These are phyloP conservation scores for Macroramphosus scolopax DNA, from an alignment of 2,797 vertebrate species.

Conservation along the genomic window DNA sequence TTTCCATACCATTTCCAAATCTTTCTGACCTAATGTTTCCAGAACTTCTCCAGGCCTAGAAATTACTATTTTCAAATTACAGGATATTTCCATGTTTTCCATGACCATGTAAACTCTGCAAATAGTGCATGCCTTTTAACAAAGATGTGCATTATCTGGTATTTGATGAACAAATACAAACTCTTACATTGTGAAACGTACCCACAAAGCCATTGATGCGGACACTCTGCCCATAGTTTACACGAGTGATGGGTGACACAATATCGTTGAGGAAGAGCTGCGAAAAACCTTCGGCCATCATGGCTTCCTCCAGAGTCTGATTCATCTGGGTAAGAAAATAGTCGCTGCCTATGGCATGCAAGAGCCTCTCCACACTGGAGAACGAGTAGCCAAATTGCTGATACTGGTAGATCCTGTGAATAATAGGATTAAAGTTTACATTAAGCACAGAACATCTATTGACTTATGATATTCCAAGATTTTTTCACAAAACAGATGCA, in stretches of 20 bases:
- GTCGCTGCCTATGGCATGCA: conserved; percentile 87
- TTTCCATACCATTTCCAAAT: no score
- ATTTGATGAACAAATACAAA: no score
- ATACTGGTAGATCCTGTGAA: conserved; percentile 90
- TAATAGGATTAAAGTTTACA: conserved; percentile 1
- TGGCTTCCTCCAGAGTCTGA: conserved; percentile 85
- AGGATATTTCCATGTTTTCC: no score
- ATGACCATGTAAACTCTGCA: no score
- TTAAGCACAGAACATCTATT: no score
- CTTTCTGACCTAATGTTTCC: no score
- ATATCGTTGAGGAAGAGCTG: conserved; percentile 88
- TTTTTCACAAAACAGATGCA: neutral
- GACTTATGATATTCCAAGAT: no score
- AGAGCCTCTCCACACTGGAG: conserved; percentile 83
- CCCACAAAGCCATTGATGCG: conserved; percentile 86
- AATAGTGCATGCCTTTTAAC: no score
- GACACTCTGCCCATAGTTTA: conserved; percentile 85
- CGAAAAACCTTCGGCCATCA: conserved; percentile 88
- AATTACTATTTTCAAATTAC: no score
- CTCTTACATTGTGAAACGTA: conserved; percentile 52
- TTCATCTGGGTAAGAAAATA: conserved; percentile 81
- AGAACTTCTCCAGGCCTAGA: no score
- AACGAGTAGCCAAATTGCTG: conserved; percentile 92
- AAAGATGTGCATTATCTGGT: no score
- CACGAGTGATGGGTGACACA: conserved; percentile 79